Base-by-base conservation (phyloP, 1,140 invertebrate species). In the Platyura marginata region DNA sequence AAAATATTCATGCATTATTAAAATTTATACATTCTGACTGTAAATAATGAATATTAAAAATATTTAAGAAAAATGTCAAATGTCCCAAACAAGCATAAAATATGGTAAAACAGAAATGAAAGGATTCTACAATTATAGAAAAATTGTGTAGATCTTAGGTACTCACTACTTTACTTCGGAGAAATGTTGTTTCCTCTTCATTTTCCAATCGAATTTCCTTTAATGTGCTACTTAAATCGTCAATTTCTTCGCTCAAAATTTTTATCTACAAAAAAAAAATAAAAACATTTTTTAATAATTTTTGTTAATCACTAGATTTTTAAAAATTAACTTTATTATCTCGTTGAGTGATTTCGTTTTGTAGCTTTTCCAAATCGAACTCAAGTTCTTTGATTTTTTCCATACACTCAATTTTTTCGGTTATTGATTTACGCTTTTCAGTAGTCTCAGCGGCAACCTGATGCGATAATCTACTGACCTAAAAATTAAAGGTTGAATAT, bases 391-490 rank as follows among this genome's bases (percentile, higher is more conserved):
- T 69, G 1, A 81, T 64, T 53, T 69, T 70, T 39, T 79, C 72
- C 34, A 69, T 69, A 35, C 83, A 57, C 45, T 69, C 68, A 42
- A 72, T 71, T 35, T 75, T 75, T 49, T 82, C 75, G 23, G 74
- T 70, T 44, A 85, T 73, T 0, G 81, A 76, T 45, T 81, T 65
- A 46, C 83, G 65, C 41, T 81, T 69, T 52, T 86, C 81, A 1
- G 79, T 65, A 15, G 81, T 79, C 52, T 85, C 81, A 51, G 85
- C 81, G 1, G 79, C 81, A 1, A 81, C 81, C 52, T 85, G 81
- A 44, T 79, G 70, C 41, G 80, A 82, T 22, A 85, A 56, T 35
- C 81, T 70, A 41, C 77, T 78, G 38, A 82, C 79, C 69, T 91
- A 84, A 46, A 56, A 47, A 36, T 20, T 22, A 22, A 25, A 36